Conservation (phyloP, 2,113 vertebrate species). For the Ammospiza nelsoni region DNA sequence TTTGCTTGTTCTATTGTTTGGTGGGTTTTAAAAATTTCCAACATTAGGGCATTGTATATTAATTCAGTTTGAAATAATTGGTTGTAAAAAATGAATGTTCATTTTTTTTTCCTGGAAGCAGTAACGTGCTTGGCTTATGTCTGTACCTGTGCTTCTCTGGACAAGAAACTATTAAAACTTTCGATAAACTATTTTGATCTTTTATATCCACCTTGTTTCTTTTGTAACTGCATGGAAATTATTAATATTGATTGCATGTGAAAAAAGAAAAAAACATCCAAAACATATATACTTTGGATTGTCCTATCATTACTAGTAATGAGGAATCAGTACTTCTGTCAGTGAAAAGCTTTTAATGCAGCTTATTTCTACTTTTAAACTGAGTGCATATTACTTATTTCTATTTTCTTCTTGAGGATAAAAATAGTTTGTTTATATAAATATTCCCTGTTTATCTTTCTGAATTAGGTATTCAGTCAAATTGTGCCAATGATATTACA, state of each 20-base stretch:
- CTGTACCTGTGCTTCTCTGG: not conserved
- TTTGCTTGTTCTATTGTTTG: not conserved
- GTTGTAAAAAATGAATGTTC: not conserved
- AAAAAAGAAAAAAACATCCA: not conserved
- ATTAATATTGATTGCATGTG: not conserved
- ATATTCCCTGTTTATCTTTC: not conserved
- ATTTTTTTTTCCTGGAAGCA: not conserved
- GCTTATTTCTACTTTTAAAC: not conserved
- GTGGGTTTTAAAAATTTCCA: not conserved
- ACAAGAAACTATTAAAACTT: not conserved
- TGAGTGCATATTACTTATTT: not conserved
- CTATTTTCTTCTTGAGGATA: not conserved
- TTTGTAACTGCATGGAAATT: not conserved
- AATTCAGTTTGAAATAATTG: not conserved
- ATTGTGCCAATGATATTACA: not conserved
- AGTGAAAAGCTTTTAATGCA: not conserved
- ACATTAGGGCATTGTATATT: not conserved
- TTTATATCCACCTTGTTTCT: conserved; percentile 9
- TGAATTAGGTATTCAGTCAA: not conserved
- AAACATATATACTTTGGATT: not conserved
- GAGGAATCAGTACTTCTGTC: not conserved
- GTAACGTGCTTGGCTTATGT: not conserved
- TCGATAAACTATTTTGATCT: not conserved
- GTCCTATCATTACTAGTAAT: not conserved
- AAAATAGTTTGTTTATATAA: not conserved